Conservation (phyloP, 2,113 vertebrate species). For the Taurulus bubalis region DNA sequence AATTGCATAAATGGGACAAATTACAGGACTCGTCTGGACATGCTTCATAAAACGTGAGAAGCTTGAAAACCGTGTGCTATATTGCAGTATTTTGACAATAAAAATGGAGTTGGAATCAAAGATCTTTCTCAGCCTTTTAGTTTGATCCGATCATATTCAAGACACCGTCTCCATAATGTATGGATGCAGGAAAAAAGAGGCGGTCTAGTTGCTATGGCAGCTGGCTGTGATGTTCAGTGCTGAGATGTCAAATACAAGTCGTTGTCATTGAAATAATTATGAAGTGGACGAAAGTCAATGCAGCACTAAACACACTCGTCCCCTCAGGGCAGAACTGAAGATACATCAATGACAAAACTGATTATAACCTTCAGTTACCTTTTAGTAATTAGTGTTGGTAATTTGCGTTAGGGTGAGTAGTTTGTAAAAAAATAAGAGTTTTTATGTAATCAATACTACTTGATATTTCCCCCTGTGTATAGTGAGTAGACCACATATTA, state of each 20-base stretch:
- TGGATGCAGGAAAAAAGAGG: constrained; percentile 21
- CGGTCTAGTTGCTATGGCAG: constrained; percentile 69
- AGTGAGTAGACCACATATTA: background rate
- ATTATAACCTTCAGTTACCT: background rate
- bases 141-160: constrained; percentile 13
- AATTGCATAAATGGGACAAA: background rate
- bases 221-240: constrained; percentile 35
- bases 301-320: background rate
- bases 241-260: constrained; percentile 22
- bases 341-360: background rate
- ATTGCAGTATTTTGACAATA: background rate
- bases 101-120: background rate
- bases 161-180: constrained; percentile 10
- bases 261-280: constrained; percentile 1
- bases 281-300: background rate
- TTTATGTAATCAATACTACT: background rate
- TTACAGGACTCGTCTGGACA: no score
- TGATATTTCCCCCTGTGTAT: background rate
- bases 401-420: no score
- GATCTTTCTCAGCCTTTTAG: background rate
- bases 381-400: background rate
- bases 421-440: background rate
- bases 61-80: background rate
- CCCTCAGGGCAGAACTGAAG: no score
- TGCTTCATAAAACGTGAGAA: background rate